Base-by-base conservation (phyloP, 2,113 vertebrate species). In the Apistogramma diplotaenia region DNA sequence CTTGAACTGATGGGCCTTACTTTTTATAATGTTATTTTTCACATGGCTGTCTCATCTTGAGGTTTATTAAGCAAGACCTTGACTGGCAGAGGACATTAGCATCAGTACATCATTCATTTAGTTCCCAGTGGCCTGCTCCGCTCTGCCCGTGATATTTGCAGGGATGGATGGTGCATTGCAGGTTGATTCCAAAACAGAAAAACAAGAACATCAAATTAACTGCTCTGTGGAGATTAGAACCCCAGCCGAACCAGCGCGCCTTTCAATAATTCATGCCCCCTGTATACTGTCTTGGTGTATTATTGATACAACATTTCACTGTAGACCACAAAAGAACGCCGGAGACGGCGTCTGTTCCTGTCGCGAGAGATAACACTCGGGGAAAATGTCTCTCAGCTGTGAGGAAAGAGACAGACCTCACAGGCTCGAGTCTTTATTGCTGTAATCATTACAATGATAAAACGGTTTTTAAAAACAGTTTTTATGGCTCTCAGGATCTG, bases 211-310 rank as follows among this genome's bases (percentile, higher is more conserved):
- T 92, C 62, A 86, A 87, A 90, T 94, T 72, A 91, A 92, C 85
- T 81, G 84, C 86, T 73, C 87, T 53, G 85, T 85, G 59, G 85
- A 91, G 89, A 93, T 93, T 88, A 94, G 88, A 81, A 90, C 73
- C 75, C 65, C 75, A 18, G 79, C 74, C 35, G 18, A 87, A 89
- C 67, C 80, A 21, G 59, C 6, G 58, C 53, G 81, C 76, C 78
- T 90, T 89, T 94, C 83, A 92, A 93, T 95, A 91, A 94, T 94
- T 93, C 87, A 93, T 86, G 58, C 76, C 72, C 29, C n/a, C 58
- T 71, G 85, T 89, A 87, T 84, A 78, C 85, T 71, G 88, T 78
- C 83, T 74, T 61, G 51, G 88, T 59, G 49, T 89, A 91, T 93
- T 89, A 91, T 91, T 89, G 89, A 92, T 88, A 87, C 88, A 85